Percentiles rank a stretch among this genome's conserved stretches.
phyloP scores from a whole-genome alignment of 2,113 vertebrate genomes.

The Accipiter virgatus region DNA sequence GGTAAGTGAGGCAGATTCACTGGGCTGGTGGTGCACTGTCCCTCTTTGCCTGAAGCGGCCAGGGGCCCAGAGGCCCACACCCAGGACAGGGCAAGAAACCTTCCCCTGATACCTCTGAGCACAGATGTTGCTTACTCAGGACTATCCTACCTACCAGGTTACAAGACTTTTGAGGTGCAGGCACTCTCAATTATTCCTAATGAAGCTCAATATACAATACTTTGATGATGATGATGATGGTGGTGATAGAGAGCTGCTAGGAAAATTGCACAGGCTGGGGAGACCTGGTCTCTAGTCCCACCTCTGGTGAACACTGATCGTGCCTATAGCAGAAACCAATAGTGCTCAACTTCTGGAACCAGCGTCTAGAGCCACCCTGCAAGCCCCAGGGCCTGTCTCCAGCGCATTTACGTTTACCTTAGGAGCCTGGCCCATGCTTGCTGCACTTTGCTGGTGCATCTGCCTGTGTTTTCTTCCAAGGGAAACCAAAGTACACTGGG shows the following conservation, averaged over 20 bases:
- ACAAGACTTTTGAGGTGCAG: neutral
- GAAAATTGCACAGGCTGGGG: neutral
- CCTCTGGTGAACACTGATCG: neutral
- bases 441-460: neutral
- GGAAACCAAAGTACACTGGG: neutral
- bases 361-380: neutral
- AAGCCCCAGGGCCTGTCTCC: neutral
- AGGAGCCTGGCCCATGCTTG: neutral
- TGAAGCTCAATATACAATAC: neutral
- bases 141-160: neutral
- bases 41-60: neutral
- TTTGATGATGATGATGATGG: too few relatives aligned
- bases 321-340: neutral
- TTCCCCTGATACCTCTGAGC: neutral
- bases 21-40: fast-evolving
- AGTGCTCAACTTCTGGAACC: neutral
- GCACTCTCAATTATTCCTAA: neutral
- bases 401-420: neutral
- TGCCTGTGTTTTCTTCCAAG: neutral
- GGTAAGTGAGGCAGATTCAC: fast-evolving
- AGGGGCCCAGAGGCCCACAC: fast-evolving
- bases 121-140: neutral
- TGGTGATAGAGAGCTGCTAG: neutral
- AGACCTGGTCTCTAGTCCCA: neutral
- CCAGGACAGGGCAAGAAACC: fast-evolving